These are phyloP conservation scores for Harpalus rubripes DNA, from an alignment of 2,888 invertebrate species.

Conservation along the genomic window DNA sequence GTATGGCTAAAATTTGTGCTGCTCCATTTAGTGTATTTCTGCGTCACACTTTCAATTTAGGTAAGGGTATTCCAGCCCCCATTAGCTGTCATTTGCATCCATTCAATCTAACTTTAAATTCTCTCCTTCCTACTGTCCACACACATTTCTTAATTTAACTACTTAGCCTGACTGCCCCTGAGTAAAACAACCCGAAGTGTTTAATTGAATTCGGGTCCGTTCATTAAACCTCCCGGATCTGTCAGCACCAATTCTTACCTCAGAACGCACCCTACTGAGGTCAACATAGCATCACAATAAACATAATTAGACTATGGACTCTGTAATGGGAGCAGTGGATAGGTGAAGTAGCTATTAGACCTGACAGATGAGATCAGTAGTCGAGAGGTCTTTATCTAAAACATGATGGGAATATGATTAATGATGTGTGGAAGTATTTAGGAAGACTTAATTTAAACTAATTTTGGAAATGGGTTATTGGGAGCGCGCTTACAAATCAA, in stretches of 20 bases:
- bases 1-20: no score
- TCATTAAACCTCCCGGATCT: not conserved
- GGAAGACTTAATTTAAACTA: constrained; percentile 2
- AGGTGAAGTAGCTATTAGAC: not conserved
- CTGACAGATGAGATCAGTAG: not conserved
- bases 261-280: not conserved
- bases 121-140: not conserved
- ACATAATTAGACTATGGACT: not conserved
- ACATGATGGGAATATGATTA: not conserved
- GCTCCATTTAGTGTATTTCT: not conserved
- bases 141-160: constrained; percentile 7
- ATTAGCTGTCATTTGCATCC: not conserved
- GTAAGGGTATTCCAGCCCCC: not conserved
- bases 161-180: not conserved
- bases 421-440: not conserved
- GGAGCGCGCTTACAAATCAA: not conserved
- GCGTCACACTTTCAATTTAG: not conserved
- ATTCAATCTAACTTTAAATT: not conserved
- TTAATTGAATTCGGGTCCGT: constrained; percentile 2
- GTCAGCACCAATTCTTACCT: not conserved
- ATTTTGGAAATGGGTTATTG: constrained; percentile 2
- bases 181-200: not conserved
- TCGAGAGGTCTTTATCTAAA: not conserved
- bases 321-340: not conserved
- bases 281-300: not conserved